A percentile compares a stretch with the other conserved stretches of the same genome.
Conservation (phyloP, 37 sponge, comb jelly and placozoan genomes). For the Diacarnus erythraeanus region DNA sequence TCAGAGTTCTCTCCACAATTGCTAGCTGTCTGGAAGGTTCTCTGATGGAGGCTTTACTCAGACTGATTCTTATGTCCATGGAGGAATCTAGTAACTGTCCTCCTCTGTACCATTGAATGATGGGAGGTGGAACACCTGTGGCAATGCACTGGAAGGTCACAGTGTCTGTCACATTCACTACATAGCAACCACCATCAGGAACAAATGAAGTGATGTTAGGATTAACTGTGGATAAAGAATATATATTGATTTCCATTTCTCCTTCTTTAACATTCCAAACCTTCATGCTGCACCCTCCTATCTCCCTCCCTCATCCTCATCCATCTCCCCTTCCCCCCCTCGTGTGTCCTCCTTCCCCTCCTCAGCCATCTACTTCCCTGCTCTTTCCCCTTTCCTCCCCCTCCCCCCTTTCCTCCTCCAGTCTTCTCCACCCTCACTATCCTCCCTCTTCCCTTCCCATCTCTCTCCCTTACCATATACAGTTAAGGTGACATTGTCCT, state of each 20-base stretch:
- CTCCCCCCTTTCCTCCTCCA: too few species aligned
- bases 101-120: constrained; percentile 46
- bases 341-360: too few species aligned
- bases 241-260: too few species aligned
- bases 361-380: too few species aligned
- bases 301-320: too few species aligned
- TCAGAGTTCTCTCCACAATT: constrained; percentile 34
- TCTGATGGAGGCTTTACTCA: not conserved
- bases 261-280: too few species aligned
- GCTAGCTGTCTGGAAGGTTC: not conserved
- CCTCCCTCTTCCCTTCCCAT: too few species aligned
- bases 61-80: not conserved
- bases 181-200: constrained; percentile 5
- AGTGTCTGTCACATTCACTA: constrained; percentile 18
- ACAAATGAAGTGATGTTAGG: constrained; percentile 1
- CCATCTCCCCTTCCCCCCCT: too few species aligned
- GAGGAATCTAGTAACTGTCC: not conserved
- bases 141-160: constrained; percentile 50
- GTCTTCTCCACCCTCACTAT: too few species aligned
- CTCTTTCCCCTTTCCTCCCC: too few species aligned
- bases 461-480: constrained; percentile 36
- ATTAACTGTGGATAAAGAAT: not conserved
- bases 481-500: constrained; percentile 9
- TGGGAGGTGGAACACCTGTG: constrained; percentile 64
- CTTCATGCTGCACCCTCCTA: too few species aligned